phyloP scores from a whole-genome alignment of 2,888 invertebrate species.

The Phoronis australis region DNA sequence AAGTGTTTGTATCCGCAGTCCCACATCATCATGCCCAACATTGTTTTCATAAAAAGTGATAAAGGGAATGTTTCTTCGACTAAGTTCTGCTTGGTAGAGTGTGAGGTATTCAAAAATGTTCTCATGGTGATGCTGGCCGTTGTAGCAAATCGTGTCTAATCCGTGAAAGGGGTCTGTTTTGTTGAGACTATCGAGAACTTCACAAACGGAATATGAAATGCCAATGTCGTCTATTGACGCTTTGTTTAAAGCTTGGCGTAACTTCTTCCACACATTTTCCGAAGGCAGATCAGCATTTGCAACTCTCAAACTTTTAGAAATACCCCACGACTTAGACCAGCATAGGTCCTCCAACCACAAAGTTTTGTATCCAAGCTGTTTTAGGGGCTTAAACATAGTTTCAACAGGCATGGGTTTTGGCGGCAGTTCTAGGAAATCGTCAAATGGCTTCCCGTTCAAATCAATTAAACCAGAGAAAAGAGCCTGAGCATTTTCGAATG shows the following conservation, averaged over 20 bases:
- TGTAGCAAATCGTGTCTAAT: conserved; percentile 28
- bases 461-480: conserved; percentile 30
- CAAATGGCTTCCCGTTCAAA: conserved; percentile 25
- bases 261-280: conserved; percentile 18
- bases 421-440: conserved; percentile 22
- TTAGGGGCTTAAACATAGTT: conserved; percentile 18
- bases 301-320: conserved; percentile 31
- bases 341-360: conserved; percentile 38
- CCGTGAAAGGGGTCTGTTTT: conserved; percentile 32
- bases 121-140: conserved; percentile 30
- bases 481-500: conserved; percentile 31
- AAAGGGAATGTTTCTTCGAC: conserved; percentile 15
- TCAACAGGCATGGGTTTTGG: conserved; percentile 19
- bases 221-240: conserved; percentile 26
- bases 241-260: conserved; percentile 17
- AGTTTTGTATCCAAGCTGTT: conserved; percentile 21
- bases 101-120: conserved; percentile 28
- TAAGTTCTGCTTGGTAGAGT: conserved; percentile 18
- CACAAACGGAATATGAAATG: conserved; percentile 26
- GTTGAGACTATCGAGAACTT: conserved; percentile 20
- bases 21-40: conserved; percentile 31
- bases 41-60: conserved; percentile 26
- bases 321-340: conserved; percentile 35
- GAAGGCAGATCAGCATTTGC: conserved; percentile 16
- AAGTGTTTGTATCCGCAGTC: conserved; percentile 26